A percentile compares a stretch with the other conserved stretches of the same genome.
Evolutionary conservation across 2,113 vertebrate species (phyloP).

Genomic region (western clawed frog (Xenopus tropicalis)): DNA sequence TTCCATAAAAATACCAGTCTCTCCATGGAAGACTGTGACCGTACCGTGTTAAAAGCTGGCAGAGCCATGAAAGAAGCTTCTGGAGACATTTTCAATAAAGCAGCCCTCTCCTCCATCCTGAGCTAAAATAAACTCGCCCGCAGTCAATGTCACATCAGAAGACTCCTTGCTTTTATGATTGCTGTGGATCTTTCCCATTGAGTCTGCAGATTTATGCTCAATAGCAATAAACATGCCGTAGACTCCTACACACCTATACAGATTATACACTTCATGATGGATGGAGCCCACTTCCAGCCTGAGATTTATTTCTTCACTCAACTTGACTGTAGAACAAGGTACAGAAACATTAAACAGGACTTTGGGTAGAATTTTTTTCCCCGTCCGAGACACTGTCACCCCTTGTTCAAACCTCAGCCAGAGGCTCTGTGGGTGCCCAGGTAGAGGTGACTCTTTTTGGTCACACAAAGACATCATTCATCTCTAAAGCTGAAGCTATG

Average conservation of each 20-base stretch:
- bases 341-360: too few relatives aligned
- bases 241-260: neutral
- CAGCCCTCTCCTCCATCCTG: constrained; percentile 17
- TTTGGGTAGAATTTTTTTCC: too few relatives aligned
- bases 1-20: constrained; percentile 35
- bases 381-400: too few relatives aligned
- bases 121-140: constrained; percentile 13
- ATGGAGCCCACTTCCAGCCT: too few relatives aligned
- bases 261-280: too few relatives aligned
- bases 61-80: constrained; percentile 17
- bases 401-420: too few relatives aligned
- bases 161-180: neutral
- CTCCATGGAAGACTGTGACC: constrained; percentile 25
- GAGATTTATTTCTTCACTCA: too few relatives aligned
- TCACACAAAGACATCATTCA: too few relatives aligned
- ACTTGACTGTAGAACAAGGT: too few relatives aligned
- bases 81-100: constrained; percentile 30
- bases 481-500: too few relatives aligned
- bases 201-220: constrained; percentile 5
- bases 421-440: too few relatives aligned
- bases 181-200: neutral
- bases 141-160: constrained; percentile 21
- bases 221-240: neutral
- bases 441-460: too few relatives aligned
- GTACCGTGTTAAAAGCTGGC: constrained; percentile 30